These are phyloP conservation scores for Chydorus sphaericus DNA, from an alignment of 2,888 invertebrate genomes.

Conservation along the genomic window DNA sequence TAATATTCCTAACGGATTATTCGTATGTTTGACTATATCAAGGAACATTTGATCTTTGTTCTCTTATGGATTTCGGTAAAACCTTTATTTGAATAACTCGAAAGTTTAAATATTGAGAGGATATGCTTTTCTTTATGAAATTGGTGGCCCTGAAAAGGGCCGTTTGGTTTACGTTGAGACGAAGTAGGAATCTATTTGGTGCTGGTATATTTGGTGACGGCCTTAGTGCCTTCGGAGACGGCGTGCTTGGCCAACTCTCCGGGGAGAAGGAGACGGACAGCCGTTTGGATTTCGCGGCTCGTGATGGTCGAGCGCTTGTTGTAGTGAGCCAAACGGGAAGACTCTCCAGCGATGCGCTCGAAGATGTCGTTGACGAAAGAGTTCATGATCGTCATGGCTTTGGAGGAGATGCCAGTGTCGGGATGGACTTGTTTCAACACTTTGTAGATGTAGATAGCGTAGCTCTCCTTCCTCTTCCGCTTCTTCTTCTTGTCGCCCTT, in stretches of 20 bases:
- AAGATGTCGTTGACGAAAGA: conserved; percentile 59
- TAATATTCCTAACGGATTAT: no score
- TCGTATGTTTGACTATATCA: no score
- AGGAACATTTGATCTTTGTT: no score
- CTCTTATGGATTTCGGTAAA: no score
- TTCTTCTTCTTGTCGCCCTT: conserved; percentile 35
- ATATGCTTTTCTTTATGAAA: no score
- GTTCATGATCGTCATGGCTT: conserved; percentile 59
- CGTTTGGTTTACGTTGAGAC: conserved; percentile 1
- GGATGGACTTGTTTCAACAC: conserved; percentile 44
- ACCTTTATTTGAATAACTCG: no score
- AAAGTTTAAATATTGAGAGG: no score
- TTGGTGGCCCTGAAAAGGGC: conserved; percentile 11
- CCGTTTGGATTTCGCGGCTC: conserved; percentile 52
- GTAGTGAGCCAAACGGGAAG: conserved; percentile 45
- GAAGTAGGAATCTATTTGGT: conserved; percentile 23
- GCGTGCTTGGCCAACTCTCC: conserved; percentile 59
- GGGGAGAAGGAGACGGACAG: conserved; percentile 48
- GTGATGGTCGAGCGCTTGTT: conserved; percentile 49
- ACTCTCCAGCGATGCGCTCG: conserved; percentile 51
- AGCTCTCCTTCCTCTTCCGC: conserved; percentile 25
- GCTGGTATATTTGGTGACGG: conserved; percentile 40
- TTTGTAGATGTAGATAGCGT: conserved; percentile 38
- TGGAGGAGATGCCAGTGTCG: conserved; percentile 49
- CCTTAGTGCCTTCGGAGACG: conserved; percentile 48